These are phyloP conservation scores for Galagoides demidoff DNA, from an alignment of 2,797 vertebrate species.

Conservation along the genomic window DNA sequence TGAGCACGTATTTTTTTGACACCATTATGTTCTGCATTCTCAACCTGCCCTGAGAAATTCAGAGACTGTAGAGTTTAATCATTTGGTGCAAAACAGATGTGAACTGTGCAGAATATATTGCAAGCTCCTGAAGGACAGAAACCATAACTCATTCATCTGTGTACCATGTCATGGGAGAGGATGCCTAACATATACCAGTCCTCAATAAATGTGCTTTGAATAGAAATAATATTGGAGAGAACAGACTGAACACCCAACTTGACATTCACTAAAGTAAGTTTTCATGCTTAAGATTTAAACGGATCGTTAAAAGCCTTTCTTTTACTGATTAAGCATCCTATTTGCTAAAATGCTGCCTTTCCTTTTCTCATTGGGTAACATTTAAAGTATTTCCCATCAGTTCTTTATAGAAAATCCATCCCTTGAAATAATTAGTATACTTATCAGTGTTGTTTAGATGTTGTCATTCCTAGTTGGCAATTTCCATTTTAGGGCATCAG, in stretches of 20 bases:
- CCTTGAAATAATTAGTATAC: slow-evolving; percentile 56
- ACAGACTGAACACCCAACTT: slow-evolving; percentile 17
- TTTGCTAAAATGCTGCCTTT: slow-evolving; percentile 52
- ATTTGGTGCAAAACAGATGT: slow-evolving; percentile 13
- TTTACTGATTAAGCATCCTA: slow-evolving; percentile 57
- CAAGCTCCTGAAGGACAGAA: background rate
- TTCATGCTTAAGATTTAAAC: slow-evolving; percentile 62
- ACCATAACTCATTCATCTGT: background rate
- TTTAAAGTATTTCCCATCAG: slow-evolving; percentile 47
- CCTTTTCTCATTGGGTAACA: slow-evolving; percentile 30
- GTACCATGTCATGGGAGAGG: background rate
- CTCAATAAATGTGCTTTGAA: slow-evolving; percentile 53
- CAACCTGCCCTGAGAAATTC: background rate
- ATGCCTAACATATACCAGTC: background rate
- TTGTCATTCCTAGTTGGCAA: slow-evolving; percentile 12
- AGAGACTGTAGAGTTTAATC: slow-evolving; percentile 5
- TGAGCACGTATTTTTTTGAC: background rate
- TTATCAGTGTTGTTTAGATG: slow-evolving; percentile 59
- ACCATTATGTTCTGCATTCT: background rate
- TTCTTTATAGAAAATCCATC: slow-evolving; percentile 32
- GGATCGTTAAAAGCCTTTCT: slow-evolving; percentile 32
- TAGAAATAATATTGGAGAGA: slow-evolving; percentile 43
- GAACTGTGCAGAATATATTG: slow-evolving; percentile 26
- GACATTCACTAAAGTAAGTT: slow-evolving; percentile 52
- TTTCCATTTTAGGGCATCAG: slow-evolving; percentile 52